A percentile compares a stretch with the other conserved stretches of the same genome.
These are phyloP conservation scores for Gorsachius magnificus DNA, from an alignment of 2,797 vertebrate species.

Conservation along the genomic window DNA sequence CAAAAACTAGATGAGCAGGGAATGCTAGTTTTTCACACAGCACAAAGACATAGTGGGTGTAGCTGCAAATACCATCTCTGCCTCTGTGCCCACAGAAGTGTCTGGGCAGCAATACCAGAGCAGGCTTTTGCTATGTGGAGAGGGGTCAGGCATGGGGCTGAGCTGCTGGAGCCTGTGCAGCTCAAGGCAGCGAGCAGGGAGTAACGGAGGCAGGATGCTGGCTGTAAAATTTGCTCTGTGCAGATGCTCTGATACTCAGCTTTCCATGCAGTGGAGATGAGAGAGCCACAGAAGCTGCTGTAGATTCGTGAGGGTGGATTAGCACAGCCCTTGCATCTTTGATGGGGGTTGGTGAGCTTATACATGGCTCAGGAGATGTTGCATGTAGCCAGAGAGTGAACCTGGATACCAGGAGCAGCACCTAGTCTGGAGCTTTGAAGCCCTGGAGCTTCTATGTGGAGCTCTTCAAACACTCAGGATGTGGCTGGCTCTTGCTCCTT, in stretches of 20 bases:
- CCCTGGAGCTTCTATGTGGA: neutral
- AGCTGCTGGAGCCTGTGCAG: neutral
- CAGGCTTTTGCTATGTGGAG: neutral
- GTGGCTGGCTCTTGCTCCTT: neutral
- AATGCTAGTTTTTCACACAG: neutral
- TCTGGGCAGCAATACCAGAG: neutral
- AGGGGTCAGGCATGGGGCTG: neutral
- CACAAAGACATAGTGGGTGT: neutral
- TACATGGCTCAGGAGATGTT: neutral
- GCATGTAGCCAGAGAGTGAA: neutral
- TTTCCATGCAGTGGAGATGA: neutral
- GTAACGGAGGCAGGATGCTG: neutral
- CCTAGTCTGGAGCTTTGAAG: neutral
- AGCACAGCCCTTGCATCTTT: neutral
- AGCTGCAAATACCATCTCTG: neutral
- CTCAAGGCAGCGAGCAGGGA: neutral
- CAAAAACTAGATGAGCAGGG: neutral
- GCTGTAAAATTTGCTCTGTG: neutral
- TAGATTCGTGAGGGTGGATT: neutral
- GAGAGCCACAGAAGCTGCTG: neutral
- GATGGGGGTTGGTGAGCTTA: neutral
- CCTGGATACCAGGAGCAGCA: neutral
- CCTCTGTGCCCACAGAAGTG: neutral
- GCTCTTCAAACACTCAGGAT: neutral
- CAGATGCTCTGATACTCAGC: neutral